Evolutionary conservation across 2,888 invertebrate species (phyloP).

Genomic region (Scaptomyza caliginosa): DNA sequence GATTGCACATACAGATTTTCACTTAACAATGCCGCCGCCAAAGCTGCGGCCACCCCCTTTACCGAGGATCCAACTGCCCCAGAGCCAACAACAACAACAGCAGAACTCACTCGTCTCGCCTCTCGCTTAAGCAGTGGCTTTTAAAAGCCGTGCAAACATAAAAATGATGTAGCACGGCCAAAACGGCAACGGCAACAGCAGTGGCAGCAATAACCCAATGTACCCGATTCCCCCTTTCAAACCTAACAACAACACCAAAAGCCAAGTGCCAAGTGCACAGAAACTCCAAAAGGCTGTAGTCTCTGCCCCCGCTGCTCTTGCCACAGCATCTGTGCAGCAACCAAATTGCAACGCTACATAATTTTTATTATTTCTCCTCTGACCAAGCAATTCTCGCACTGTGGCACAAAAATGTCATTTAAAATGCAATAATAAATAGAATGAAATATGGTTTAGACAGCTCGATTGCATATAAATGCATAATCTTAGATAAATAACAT

Average conservation of each 20-base stretch:
- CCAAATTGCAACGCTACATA: constrained; percentile 75
- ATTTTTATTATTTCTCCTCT: constrained; percentile 71
- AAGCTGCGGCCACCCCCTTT: constrained; percentile 45
- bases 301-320: not conserved
- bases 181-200: constrained; percentile 14
- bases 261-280: constrained; percentile 42
- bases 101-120: constrained; percentile 15
- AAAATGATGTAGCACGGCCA: constrained; percentile 60
- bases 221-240: constrained; percentile 20
- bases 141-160: constrained; percentile 72
- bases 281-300: not conserved
- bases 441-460: not conserved
- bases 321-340: constrained; percentile 19
- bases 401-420: constrained; percentile 35
- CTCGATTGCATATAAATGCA: not conserved
- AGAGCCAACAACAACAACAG: not conserved
- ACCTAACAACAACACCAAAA: constrained; percentile 17
- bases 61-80: constrained; percentile 9
- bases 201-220: constrained; percentile 19
- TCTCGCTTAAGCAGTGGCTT: constrained; percentile 7
- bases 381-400: constrained; percentile 50
- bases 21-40: constrained; percentile 75
- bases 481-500: not conserved
- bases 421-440: not conserved
- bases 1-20: constrained; percentile 81